Conservation (phyloP, 2,888 invertebrate genomes). For the Anticlea derivata region DNA sequence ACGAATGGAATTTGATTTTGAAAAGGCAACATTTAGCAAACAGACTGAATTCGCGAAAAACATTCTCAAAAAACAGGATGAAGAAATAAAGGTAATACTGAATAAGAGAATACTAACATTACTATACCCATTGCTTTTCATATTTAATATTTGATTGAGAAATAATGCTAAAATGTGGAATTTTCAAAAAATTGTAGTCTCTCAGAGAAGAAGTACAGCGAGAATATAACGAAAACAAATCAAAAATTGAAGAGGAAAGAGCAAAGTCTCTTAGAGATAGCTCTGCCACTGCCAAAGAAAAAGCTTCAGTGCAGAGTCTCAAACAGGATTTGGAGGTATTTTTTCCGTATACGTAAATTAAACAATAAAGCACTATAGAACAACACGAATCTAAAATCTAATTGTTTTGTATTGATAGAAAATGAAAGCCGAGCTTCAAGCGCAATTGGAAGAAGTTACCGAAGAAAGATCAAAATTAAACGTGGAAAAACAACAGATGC, state of each 20-base stretch:
- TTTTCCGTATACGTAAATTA: not conserved
- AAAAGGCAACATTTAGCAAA: slow-evolving; percentile 84
- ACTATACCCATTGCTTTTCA: too few species aligned
- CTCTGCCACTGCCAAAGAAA: slow-evolving; percentile 64
- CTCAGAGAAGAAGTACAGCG: slow-evolving; percentile 71
- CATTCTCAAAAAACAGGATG: slow-evolving; percentile 83
- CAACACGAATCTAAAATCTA: too few species aligned
- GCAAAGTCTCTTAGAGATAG: slow-evolving; percentile 62
- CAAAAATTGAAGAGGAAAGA: slow-evolving; percentile 70
- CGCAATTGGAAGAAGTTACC: slow-evolving; percentile 69
- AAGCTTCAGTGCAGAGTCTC: slow-evolving; percentile 61
- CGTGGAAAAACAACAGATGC: slow-evolving; percentile 69
- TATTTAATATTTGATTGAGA: too few species aligned
- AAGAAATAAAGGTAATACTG: slow-evolving; percentile 85
- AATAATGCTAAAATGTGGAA: too few species aligned
- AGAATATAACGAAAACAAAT: slow-evolving; percentile 69
- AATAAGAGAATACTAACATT: too few species aligned
- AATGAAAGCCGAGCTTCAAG: slow-evolving; percentile 71
- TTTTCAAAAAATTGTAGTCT: slow-evolving; percentile 47
- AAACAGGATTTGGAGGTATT: slow-evolving; percentile 71
- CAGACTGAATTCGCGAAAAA: slow-evolving; percentile 84
- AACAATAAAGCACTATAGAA: too few species aligned
- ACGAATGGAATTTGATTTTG: slow-evolving; percentile 84
- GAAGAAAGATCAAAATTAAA: slow-evolving; percentile 71
- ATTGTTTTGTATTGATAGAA: slow-evolving; percentile 59